phyloP scores from a whole-genome alignment of 2,113 vertebrate genomes.

The Ageneiosus marmoratus region DNA sequence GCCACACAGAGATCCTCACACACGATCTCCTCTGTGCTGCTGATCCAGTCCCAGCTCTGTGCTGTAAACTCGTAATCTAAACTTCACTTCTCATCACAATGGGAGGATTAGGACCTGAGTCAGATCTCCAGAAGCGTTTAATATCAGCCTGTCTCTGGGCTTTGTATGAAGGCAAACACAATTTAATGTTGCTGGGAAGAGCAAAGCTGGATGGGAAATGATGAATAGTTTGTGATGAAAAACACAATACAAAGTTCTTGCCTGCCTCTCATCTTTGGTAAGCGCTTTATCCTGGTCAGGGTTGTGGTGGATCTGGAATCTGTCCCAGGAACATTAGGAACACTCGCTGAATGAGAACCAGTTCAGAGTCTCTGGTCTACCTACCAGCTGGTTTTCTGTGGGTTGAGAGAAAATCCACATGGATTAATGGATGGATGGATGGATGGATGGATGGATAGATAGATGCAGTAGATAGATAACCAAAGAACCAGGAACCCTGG shows the following conservation, averaged over 20 bases:
- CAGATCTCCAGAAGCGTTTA: not conserved
- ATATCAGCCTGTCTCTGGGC: not conserved
- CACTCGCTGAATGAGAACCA: not conserved
- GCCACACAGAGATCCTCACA: not conserved
- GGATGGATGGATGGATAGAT: no score
- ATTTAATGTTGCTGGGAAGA: not conserved
- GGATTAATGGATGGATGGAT: no score
- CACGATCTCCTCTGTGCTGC: not conserved
- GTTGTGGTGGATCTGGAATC: not conserved
- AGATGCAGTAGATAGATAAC: no score
- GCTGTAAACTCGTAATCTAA: not conserved
- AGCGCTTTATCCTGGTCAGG: not conserved
- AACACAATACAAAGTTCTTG: not conserved
- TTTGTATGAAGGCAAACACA: not conserved
- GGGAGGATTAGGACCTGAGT: not conserved
- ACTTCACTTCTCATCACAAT: not conserved
- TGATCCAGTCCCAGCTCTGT: not conserved
- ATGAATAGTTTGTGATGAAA: not conserved
- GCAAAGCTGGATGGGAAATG: not conserved
- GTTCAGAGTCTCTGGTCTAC: no score
- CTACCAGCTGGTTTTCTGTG: no score
- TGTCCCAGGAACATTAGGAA: not conserved
- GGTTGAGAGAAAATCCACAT: no score
- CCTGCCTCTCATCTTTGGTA: not conserved
- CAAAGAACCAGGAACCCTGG: not conserved